Evolutionary conservation across 2,797 vertebrate genomes (phyloP), one percentile per base, ranked within the genome.

Genomic region (Uromys caudimaculatus): DNA sequence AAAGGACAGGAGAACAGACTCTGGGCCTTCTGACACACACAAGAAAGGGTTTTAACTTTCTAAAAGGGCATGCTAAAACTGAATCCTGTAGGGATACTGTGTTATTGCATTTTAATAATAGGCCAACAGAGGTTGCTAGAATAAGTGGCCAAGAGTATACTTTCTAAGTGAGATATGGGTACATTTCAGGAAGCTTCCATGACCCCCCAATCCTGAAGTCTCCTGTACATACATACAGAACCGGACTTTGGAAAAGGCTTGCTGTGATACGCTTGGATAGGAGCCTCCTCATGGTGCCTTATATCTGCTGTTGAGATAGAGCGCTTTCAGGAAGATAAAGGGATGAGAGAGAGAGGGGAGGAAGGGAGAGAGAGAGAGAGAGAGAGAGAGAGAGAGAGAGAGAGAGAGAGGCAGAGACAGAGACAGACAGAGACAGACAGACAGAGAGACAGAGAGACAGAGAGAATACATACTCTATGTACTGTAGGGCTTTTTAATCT

Each of bases 1-100:
- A 79, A 89, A 79, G 77, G 81, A 77, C 6, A 47, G 84, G 85
- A 90, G 94, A 91, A 56, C 9, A 44, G 77, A 56, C 64, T 95
- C n/a, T 60, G 94, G 81, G 67, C 81, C 35, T 64, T 84, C 35
- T 3, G 13, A 95, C n/a, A 93, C 32, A 81, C 6, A 29, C 44
- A 76, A 81, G 92, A 89, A 71, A 54, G 35, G 41, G 54, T 92
- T 95, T 96, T 44, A 97, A 89, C 93, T 93, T 97, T 95, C 90
- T 94, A 91, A 97, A 93, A 69, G 90, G 94, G 64, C 50, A 91
- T 35, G 75, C 91, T 95, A 64, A 94, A 83, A 64, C 13, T 19
- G 76, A 90, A 69, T 92, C 41, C 52, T 29, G 27, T 32, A 41
- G 73, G 71, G 71, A 32, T 1, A 2, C 47, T 67, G 89, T 86